Evolutionary conservation across 2,797 vertebrate genomes (phyloP).

Genomic region (Melanotaenia nigrans): DNA sequence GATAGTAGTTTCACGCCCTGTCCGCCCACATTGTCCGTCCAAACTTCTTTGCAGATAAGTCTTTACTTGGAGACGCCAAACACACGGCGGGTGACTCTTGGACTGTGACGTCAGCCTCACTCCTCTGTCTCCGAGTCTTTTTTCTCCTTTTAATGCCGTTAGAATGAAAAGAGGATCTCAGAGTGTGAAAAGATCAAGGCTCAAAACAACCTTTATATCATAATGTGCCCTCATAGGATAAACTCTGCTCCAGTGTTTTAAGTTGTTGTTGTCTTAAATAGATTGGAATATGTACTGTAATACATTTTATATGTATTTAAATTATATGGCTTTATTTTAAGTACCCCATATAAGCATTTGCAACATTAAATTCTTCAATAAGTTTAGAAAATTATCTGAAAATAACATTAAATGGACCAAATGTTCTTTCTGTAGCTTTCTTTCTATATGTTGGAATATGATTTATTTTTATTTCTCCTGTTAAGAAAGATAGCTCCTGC

Average conservation of each 20-base stretch:
- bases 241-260: constrained; percentile 25
- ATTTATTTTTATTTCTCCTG: background rate
- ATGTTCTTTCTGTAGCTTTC: background rate
- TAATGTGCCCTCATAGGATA: constrained; percentile 59
- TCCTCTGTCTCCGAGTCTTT: constrained; percentile 78
- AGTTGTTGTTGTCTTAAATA: constrained; percentile 18
- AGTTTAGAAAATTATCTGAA: background rate
- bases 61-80: constrained; percentile 85
- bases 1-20: constrained; percentile 98
- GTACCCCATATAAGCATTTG: background rate
- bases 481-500: background rate
- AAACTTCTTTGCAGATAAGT: constrained; percentile 85
- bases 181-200: constrained; percentile 79
- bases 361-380: background rate
- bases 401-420: background rate
- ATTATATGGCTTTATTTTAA: background rate
- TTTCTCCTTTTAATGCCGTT: constrained; percentile 80
- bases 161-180: constrained; percentile 78
- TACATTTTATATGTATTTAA: background rate
- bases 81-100: constrained; percentile 88
- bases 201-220: constrained; percentile 66
- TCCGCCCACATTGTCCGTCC: constrained; percentile 93
- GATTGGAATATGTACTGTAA: background rate
- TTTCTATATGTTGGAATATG: background rate
- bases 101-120: constrained; percentile 84